Evolutionary conservation across 2,113 vertebrate species (phyloP), one percentile per base, ranked within the genome.

Genomic region (Heloderma charlesbogerti): DNA sequence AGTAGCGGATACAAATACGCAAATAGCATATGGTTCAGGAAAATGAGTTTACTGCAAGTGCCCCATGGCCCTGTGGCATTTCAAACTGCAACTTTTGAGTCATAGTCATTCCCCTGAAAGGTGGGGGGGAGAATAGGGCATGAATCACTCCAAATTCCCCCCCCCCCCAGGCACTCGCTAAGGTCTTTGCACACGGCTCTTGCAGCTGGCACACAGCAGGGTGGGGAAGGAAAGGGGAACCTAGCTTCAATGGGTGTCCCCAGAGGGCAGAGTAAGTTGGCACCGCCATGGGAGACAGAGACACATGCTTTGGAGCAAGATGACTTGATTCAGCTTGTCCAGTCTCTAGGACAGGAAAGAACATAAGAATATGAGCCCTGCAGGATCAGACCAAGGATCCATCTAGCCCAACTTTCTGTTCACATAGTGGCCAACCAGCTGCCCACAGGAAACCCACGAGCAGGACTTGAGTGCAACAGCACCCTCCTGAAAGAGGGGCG

Each of bases 161-260:
- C 27, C 40, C 18, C 66, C 48, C 54, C 37, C 51, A 10, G 43
- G 22, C 25, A 72, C 48, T 34, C 67, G 43, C 27, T 31, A 6
- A 57, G 43, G n/a, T 69, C 83, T 86, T 31, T 80, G 57, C 84
- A 69, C 89, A 86, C 9, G 54, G 74, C 83, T 71, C 89, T 69
- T 75, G 57, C 9, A 69, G 72, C 20, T 90, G 83, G 84, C 75
- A 80, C 84, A 57, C 34, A 69, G 12, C 1, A 43, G 63, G 12
- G 75, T 27, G 10, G 5, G 15, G 74, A 66, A 54, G 16, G 67
- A 27, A 54, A 79, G 84, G 27, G 80, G 71, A 78, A 51, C 34
- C 25, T 43, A 37, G 16, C 29, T 84, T 84, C 7, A 29, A 27
- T 6, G 54, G 37, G n/a, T 88, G 54, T 18, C 63, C 69, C 78